Percentiles rank a stretch among this genome's conserved stretches.
These are phyloP conservation scores for Cerastoderma edule DNA, from an alignment of 2,888 invertebrate species.

Conservation along the genomic window DNA sequence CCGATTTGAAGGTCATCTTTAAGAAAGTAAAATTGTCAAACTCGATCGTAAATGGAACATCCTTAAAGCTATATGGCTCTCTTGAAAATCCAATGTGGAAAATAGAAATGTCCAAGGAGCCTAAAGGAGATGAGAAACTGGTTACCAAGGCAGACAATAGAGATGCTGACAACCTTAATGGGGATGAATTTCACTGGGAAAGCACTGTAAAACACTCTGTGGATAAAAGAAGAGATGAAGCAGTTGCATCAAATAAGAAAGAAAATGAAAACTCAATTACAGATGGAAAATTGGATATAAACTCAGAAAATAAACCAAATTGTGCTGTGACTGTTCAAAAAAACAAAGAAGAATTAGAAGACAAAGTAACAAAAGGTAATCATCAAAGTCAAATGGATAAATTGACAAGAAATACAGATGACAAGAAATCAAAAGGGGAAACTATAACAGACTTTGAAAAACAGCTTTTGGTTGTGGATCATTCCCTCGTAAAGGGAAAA, in stretches of 20 bases:
- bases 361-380: not conserved
- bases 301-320: not conserved
- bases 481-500: not conserved
- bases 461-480: not conserved
- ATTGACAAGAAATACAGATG: not conserved
- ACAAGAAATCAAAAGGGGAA: not conserved
- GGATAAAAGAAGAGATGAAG: not conserved
- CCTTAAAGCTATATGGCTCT: conserved; percentile 16
- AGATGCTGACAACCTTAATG: not conserved
- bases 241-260: not conserved
- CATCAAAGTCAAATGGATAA: not conserved
- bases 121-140: not conserved
- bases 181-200: not conserved
- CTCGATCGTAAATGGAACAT: conserved; percentile 5
- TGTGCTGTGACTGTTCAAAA: not conserved
- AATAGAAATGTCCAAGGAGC: not conserved
- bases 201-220: not conserved
- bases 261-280: not conserved
- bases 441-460: conserved; percentile 17
- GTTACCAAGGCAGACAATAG: not conserved
- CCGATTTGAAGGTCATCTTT: conserved; percentile 19
- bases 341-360: not conserved
- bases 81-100: conserved; percentile 17
- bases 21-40: conserved; percentile 13
- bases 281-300: not conserved